Evolutionary conservation across 1,140 invertebrate genomes (phyloP).

Genomic region (Odontomachus brunneus): DNA sequence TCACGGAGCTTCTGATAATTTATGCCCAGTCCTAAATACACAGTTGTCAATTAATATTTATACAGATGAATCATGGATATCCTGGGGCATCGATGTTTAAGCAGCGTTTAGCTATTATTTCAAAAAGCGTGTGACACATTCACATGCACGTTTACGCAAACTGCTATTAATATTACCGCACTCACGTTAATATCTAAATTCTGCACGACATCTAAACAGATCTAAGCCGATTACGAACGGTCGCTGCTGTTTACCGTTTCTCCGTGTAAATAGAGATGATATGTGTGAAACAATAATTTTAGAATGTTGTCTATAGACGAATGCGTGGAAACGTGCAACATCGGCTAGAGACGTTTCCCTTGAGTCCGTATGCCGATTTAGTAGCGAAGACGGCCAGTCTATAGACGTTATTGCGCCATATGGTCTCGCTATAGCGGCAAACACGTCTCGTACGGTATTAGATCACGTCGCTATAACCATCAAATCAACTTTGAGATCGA

Average conservation of each 20-base stretch:
- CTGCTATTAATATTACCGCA: neutral
- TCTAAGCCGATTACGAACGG: neutral
- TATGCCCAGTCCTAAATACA: no score
- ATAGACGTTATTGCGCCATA: slow-evolving; percentile 8
- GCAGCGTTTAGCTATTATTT: neutral
- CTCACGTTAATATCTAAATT: neutral
- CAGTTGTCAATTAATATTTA: no score
- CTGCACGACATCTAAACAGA: neutral
- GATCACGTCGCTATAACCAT: neutral
- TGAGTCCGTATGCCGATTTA: slow-evolving; percentile 14
- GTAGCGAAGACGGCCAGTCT: slow-evolving; percentile 7
- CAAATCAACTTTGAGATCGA: neutral
- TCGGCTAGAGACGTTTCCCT: neutral
- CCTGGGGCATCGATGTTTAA: no score
- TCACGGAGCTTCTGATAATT: no score
- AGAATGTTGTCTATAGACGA: slow-evolving; percentile 14
- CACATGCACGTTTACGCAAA: neutral
- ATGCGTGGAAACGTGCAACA: neutral
- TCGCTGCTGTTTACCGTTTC: neutral
- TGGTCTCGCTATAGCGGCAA: neutral
- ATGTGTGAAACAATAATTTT: slow-evolving; percentile 19
- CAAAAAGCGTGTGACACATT: neutral
- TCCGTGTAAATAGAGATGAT: neutral
- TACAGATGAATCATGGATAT: no score
- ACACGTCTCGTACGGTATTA: neutral